These are phyloP conservation scores for Parnassius mnemosyne DNA, from an alignment of 2,888 invertebrate genomes.

Conservation along the genomic window DNA sequence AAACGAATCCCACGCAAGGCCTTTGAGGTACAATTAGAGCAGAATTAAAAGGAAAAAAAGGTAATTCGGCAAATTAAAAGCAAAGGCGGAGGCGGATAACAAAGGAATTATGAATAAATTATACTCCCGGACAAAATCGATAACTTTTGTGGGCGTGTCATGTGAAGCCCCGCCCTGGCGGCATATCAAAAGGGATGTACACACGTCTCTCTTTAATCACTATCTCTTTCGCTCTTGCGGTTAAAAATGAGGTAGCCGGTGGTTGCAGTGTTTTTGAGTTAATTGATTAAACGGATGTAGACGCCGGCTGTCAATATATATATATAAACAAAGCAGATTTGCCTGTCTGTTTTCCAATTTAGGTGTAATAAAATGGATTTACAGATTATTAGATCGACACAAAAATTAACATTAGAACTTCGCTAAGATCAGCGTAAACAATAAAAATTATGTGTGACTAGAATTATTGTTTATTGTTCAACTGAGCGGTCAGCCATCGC, in stretches of 20 bases:
- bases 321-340: no score
- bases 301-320: no score
- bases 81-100: conserved; percentile 47
- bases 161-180: conserved; percentile 40
- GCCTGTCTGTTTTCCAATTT: no score
- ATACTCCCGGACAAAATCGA: conserved; percentile 54
- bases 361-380: no score
- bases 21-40: conserved; percentile 2
- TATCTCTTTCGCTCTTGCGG: conserved; percentile 33
- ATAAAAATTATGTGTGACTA: no score
- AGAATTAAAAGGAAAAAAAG: conserved; percentile 29
- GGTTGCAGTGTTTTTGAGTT: not conserved
- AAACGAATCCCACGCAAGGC: not conserved
- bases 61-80: conserved; percentile 28
- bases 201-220: conserved; percentile 39
- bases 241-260: not conserved
- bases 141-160: conserved; percentile 58
- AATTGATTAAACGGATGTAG: not conserved
- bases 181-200: conserved; percentile 35
- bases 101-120: conserved; percentile 72
- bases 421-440: no score
- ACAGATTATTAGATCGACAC: no score
- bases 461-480: no score
- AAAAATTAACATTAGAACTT: no score
- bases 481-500: no score